Evolutionary conservation across 2,797 vertebrate species (phyloP).

Genomic region (Trachurus trachurus): DNA sequence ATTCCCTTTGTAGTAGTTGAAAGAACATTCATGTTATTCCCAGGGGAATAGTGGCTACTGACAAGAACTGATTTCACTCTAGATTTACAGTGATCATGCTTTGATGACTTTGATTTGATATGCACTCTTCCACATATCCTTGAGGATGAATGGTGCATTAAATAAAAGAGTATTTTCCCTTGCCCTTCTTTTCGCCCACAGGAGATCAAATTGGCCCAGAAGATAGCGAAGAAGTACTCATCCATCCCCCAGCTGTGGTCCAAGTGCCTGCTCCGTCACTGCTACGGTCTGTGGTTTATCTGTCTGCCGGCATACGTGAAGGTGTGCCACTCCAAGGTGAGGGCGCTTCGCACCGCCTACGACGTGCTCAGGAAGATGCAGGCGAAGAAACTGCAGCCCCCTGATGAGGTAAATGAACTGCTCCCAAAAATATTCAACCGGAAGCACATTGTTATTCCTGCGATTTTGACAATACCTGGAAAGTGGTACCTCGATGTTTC

Average conservation of each 20-base stretch:
- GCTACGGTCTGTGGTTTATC: conserved; percentile 98
- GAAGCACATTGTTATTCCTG: not conserved
- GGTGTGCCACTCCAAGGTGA: conserved; percentile 97
- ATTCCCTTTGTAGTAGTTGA: not conserved
- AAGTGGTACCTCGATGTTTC: too few species aligned
- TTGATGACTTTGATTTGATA: not conserved
- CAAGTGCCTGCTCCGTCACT: conserved; percentile 94
- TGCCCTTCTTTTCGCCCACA: conserved; percentile 69
- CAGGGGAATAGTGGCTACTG: not conserved
- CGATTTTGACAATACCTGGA: not conserved
- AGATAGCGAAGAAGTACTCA: conserved; percentile 95
- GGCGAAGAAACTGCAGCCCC: conserved; percentile 94
- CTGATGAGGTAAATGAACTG: conserved; percentile 90
- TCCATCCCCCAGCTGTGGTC: conserved; percentile 98
- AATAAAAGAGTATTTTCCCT: not conserved
- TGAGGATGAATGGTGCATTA: not conserved
- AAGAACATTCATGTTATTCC: not conserved
- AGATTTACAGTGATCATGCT: not conserved
- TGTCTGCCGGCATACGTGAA: conserved; percentile 96
- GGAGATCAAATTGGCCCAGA: conserved; percentile 97
- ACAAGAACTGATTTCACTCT: conserved; percentile 5
- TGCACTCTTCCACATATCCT: not conserved
- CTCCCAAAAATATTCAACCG: not conserved
- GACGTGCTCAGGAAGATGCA: conserved; percentile 98
- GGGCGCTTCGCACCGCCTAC: conserved; percentile 94